These are phyloP conservation scores for Trinectes maculatus DNA, from an alignment of 2,113 vertebrate genomes.

Conservation along the genomic window DNA sequence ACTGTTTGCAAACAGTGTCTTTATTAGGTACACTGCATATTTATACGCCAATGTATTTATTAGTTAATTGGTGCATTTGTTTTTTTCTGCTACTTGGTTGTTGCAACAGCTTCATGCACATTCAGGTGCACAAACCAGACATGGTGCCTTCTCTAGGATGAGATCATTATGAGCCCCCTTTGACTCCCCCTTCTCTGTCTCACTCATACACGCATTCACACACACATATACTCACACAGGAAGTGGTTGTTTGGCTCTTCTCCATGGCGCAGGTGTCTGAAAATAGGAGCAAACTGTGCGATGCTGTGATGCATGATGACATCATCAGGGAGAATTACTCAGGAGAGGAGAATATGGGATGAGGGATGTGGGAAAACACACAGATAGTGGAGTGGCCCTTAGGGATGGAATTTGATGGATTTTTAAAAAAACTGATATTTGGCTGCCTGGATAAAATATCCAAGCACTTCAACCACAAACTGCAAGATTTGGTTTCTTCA, in stretches of 20 bases:
- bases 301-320: conserved; percentile 74
- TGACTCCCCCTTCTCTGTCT: conserved; percentile 28
- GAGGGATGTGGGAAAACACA: conserved; percentile 63
- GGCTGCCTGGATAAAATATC: too few species aligned
- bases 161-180: conserved; percentile 41
- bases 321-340: conserved; percentile 76
- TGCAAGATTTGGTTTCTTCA: not conserved
- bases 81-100: not conserved
- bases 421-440: too few species aligned
- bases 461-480: not conserved
- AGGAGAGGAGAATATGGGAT: conserved; percentile 66
- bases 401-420: conserved; percentile 37
- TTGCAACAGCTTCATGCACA: not conserved
- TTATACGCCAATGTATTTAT: not conserved
- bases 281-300: conserved; percentile 75
- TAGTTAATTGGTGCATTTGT: not conserved
- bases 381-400: conserved; percentile 25
- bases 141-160: conserved; percentile 42
- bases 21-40: not conserved
- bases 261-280: conserved; percentile 76
- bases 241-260: conserved; percentile 72
- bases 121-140: conserved; percentile 20
- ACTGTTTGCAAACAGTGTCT: not conserved
- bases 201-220: conserved; percentile 29
- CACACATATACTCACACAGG: conserved; percentile 55